These are phyloP conservation scores for Xylota sylvarum DNA, from an alignment of 2,888 invertebrate genomes.

Conservation along the genomic window DNA sequence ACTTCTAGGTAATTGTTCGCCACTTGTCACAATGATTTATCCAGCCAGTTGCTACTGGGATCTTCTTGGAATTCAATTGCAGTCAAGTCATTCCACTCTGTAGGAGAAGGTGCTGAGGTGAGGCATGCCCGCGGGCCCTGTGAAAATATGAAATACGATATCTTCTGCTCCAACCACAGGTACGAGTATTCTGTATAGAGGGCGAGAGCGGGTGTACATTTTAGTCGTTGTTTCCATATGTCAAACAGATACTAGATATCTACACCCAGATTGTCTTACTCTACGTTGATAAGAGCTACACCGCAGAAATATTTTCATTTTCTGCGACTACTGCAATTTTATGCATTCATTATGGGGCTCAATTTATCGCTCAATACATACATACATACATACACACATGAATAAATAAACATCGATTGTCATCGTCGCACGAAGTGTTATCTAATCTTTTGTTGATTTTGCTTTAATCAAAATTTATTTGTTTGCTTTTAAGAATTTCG, in stretches of 20 bases:
- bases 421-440: conserved; percentile 15
- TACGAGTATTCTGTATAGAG: not conserved
- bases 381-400: not conserved
- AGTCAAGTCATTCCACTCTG: conserved; percentile 54
- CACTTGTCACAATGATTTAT: conserved; percentile 70
- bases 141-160: conserved; percentile 48
- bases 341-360: not conserved
- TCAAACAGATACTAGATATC: conserved; percentile 43
- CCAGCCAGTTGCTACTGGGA: conserved; percentile 29
- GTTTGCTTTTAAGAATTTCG: not conserved
- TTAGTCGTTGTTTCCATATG: conserved; percentile 26
- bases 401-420: conserved; percentile 7
- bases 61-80: conserved; percentile 61
- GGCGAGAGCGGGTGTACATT: not conserved
- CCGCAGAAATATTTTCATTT: conserved; percentile 26
- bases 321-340: conserved; percentile 25
- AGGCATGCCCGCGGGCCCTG: not conserved
- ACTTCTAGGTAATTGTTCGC: conserved; percentile 67
- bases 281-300: conserved; percentile 16
- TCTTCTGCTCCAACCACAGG: conserved; percentile 12
- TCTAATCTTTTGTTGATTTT: conserved; percentile 52
- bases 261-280: conserved; percentile 28
- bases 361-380: not conserved
- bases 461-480: conserved; percentile 15
- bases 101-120: conserved; percentile 2